Base-by-base conservation (phyloP, 2,113 vertebrate genomes). In the Cairina moschata region DNA sequence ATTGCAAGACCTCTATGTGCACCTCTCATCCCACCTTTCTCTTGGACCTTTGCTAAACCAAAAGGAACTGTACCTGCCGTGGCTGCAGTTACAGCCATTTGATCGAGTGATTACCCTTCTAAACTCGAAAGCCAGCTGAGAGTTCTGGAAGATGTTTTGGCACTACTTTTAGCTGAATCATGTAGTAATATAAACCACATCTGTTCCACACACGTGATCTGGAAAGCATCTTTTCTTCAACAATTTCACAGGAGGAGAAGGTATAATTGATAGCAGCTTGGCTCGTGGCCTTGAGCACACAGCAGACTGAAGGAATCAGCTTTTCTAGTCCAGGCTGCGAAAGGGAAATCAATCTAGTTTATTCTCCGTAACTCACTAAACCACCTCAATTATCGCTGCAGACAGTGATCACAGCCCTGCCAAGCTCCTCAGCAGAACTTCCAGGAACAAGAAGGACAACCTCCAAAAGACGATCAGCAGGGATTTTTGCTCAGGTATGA, bases 111-210 rank as follows among this genome's bases (percentile, higher is more conserved):
- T 8, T 84, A 36, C 36, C 85, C 60, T 40, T 44, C 86, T 88
- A 63, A 73, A 58, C 23, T 10, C 26, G 9, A 28, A 26, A 66
- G 76, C 56, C 79, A 77, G 66, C 11, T 83, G 38, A 93, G 73
- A 84, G 44, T n/a, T 95, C 66, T 76, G 76, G 84, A 88, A 63
- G 77, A 68, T 40, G 31, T 83, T 89, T 31, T 92, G 88, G 88
- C 91, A 92, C 26, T 58, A 81, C 28, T 68, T 92, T 89, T 78
- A 85, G 86, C 92, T 92, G 90, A 93, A 91, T 94, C 91, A 95
- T 76, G 86, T 69, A 76, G 67, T 32, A 89, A 94, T 59, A 74
- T 40, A 95, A 87, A 46, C 44, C 80, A 86, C 91, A 94, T 96
- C 87, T 95, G 95, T 85, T 94, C 46, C 66, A 92, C 36, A 63